These are phyloP conservation scores for Arvicanthis niloticus DNA, from an alignment of 2,113 vertebrate genomes.

Conservation along the genomic window DNA sequence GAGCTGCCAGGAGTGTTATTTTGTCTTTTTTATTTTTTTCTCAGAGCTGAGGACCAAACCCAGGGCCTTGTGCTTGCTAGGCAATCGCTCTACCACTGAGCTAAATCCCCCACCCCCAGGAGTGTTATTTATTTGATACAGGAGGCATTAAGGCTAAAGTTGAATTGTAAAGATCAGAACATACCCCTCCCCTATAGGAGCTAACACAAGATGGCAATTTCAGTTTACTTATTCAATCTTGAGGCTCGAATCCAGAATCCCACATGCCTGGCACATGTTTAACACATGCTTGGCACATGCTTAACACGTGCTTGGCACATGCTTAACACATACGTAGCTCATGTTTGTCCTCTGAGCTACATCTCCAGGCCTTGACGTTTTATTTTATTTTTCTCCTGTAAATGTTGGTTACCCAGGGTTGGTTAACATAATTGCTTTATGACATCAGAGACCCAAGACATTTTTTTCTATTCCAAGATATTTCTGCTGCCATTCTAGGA, in stretches of 20 bases:
- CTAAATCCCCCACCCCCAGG: too few species aligned
- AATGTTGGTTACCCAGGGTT: neutral
- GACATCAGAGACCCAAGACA: neutral
- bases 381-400: conserved; percentile 5
- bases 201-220: neutral
- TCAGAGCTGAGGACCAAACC: too few species aligned
- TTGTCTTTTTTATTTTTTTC: too few species aligned
- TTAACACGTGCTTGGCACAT: neutral
- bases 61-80: too few species aligned
- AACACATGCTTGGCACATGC: too few species aligned
- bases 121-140: neutral
- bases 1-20: neutral
- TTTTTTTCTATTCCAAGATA: neutral
- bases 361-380: neutral
- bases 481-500: neutral
- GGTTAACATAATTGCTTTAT: neutral
- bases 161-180: neutral
- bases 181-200: neutral
- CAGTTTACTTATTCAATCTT: neutral
- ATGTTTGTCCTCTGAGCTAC: neutral
- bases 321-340: too few species aligned
- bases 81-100: too few species aligned
- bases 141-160: neutral
- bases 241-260: neutral
- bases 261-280: neutral